phyloP scores from a whole-genome alignment of 2,888 invertebrate species.

The Phortica magna region DNA sequence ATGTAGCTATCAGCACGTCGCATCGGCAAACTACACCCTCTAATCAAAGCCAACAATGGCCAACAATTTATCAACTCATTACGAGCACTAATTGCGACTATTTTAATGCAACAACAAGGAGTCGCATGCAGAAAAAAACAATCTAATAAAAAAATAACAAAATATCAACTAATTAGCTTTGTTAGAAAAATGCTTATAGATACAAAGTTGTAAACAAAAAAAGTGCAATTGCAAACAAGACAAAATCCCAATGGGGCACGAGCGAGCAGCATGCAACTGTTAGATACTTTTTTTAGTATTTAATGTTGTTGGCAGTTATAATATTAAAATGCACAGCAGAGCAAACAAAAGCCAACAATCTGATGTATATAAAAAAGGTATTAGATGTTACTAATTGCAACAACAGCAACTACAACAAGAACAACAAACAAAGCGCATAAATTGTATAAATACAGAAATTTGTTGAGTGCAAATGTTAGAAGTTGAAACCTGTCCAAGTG shows the following conservation, averaged over 20 bases:
- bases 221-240: constrained; percentile 28
- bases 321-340: constrained; percentile 10
- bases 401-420: not conserved
- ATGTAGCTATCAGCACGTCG: constrained; percentile 22
- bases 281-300: not conserved
- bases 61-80: constrained; percentile 59
- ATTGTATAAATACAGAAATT: not conserved
- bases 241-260: constrained; percentile 19
- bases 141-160: constrained; percentile 16
- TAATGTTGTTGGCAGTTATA: not conserved
- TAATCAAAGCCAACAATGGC: constrained; percentile 56
- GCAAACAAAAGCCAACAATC: not conserved
- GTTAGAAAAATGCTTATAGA: constrained; percentile 21
- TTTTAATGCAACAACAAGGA: constrained; percentile 29
- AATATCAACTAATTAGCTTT: constrained; percentile 51
- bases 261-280: constrained; percentile 9
- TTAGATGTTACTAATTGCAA: constrained; percentile 32
- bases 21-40: constrained; percentile 50
- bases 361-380: not conserved
- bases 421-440: not conserved
- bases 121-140: constrained; percentile 40
- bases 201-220: not conserved
- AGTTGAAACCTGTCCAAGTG: not conserved
- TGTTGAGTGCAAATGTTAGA: not conserved
- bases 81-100: constrained; percentile 33